Conservation (phyloP, 2,797 vertebrate genomes). For the Alcedo atthis region DNA sequence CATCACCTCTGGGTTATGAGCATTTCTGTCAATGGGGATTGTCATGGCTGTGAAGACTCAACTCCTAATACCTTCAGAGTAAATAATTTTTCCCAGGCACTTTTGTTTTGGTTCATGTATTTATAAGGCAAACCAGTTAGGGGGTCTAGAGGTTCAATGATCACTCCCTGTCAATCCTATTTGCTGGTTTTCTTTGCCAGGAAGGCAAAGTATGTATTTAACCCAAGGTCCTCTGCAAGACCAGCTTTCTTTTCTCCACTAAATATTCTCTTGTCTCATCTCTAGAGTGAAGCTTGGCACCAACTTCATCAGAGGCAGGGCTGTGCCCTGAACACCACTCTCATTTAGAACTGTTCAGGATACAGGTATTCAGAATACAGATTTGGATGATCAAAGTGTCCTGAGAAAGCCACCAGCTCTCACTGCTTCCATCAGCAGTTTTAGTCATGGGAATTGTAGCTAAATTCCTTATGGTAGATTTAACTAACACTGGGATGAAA, state of each 20-base stretch:
- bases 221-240: neutral
- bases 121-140: neutral
- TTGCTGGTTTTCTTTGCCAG: constrained; percentile 6
- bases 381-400: neutral
- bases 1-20: constrained; percentile 42
- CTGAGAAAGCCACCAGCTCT: neutral
- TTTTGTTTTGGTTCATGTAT: neutral
- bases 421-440: neutral
- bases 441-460: neutral
- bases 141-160: neutral
- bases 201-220: neutral
- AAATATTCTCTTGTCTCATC: neutral
- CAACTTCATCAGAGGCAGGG: neutral
- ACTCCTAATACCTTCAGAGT: constrained; percentile 53
- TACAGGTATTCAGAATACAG: neutral
- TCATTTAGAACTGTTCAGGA: neutral
- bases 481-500: neutral
- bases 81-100: constrained; percentile 17
- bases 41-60: constrained; percentile 48
- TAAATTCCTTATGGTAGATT: neutral
- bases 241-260: neutral
- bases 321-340: neutral
- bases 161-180: neutral
- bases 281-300: neutral
- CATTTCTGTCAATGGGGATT: constrained; percentile 26